Percentiles rank a stretch among this genome's conserved stretches.
These are phyloP conservation scores for Caranx ignobilis DNA, from an alignment of 2,113 vertebrate species.

Conservation along the genomic window DNA sequence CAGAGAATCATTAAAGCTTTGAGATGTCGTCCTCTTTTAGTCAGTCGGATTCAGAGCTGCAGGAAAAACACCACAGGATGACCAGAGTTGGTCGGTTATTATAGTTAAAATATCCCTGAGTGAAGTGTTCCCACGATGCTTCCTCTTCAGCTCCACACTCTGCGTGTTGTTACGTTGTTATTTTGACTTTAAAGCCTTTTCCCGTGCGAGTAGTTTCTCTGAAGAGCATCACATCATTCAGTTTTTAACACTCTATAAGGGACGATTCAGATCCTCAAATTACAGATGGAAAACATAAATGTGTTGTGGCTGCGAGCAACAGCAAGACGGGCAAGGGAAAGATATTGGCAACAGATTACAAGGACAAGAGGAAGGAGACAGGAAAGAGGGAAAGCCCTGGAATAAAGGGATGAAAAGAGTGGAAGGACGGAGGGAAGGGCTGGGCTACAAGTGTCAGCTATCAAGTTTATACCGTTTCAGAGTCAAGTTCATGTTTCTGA, in stretches of 20 bases:
- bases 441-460: not conserved
- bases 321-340: not conserved
- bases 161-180: not conserved
- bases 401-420: conserved; percentile 11
- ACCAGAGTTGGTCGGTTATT: no score
- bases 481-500: not conserved
- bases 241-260: not conserved
- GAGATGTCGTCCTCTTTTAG: not conserved
- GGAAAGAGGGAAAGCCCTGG: conserved; percentile 16
- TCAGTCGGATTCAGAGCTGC: no score
- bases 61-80: no score
- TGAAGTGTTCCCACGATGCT: not conserved
- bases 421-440: not conserved
- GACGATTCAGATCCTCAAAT: conserved; percentile 1
- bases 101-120: no score
- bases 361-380: conserved; percentile 9
- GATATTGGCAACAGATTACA: conserved; percentile 37
- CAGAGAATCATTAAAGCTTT: not conserved
- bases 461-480: not conserved
- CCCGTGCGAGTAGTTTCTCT: not conserved
- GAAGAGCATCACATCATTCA: not conserved
- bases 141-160: not conserved
- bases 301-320: conserved; percentile 11
- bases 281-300: conserved; percentile 24
- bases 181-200: not conserved